phyloP scores from a whole-genome alignment of 37 sponge, comb jelly and placozoan species.

The Aplysina aerophoba region DNA sequence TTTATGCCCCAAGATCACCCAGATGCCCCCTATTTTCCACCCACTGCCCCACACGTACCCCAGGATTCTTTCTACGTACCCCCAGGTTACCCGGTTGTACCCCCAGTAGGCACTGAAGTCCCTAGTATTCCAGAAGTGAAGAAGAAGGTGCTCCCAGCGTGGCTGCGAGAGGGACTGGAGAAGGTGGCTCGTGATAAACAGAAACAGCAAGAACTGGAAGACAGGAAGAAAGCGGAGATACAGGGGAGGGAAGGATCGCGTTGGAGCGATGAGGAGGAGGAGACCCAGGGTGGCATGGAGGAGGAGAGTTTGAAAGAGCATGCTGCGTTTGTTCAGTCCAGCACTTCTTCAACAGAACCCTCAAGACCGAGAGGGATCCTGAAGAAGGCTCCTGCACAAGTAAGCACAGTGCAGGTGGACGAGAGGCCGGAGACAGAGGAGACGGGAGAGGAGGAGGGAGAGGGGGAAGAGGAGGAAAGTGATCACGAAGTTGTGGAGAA shows the following conservation, averaged over 20 bases:
- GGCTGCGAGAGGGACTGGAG: constrained; percentile 22
- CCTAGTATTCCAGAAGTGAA: not conserved
- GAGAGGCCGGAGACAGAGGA: not conserved
- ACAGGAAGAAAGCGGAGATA: not conserved
- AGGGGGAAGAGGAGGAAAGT: not conserved
- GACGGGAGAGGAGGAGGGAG: not conserved
- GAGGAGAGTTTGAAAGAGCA: not conserved
- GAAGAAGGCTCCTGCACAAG: constrained; percentile 13
- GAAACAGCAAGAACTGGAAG: constrained; percentile 14
- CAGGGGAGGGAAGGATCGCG: no score
- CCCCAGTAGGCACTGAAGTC: no score
- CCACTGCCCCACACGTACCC: no score
- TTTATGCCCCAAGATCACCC: no score
- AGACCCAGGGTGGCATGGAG: not conserved
- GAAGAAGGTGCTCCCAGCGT: constrained; percentile 33
- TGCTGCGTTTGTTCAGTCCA: no score
- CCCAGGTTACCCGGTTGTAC: no score
- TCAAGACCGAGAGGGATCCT: constrained; percentile 11
- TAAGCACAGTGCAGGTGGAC: not conserved
- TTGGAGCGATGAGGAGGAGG: not conserved
- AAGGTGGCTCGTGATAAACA: constrained; percentile 19
- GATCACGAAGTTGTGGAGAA: not conserved
- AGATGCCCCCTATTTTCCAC: no score
- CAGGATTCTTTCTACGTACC: no score
- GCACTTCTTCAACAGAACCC: no score